Evolutionary conservation across 1,140 invertebrate species (phyloP).

Genomic region (Heliothis virescens): DNA sequence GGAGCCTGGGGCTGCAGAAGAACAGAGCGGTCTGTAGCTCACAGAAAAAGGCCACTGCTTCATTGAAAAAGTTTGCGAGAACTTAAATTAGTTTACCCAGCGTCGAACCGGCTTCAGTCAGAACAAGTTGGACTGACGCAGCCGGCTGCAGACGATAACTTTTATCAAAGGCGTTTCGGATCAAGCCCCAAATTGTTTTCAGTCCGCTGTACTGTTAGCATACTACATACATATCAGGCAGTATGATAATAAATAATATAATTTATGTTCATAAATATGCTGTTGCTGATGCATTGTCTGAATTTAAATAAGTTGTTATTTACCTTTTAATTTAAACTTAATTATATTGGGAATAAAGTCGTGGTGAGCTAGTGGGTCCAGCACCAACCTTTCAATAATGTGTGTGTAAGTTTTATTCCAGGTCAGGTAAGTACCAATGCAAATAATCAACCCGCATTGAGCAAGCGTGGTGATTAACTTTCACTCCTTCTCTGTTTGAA

Average conservation of each 20-base stretch:
- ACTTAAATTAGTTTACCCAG: constrained; percentile 62
- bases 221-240: too few species aligned
- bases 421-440: too few species aligned
- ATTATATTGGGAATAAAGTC: too few species aligned
- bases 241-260: neutral
- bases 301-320: too few species aligned
- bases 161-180: constrained; percentile 39
- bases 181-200: constrained; percentile 8
- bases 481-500: too few species aligned
- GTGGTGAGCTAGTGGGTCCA: too few species aligned
- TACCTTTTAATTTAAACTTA: too few species aligned
- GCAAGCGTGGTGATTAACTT: too few species aligned
- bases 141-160: neutral
- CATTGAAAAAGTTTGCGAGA: constrained; percentile 64
- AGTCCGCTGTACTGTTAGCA: neutral
- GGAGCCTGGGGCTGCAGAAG: neutral
- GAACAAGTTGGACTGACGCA: neutral
- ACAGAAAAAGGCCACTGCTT: constrained; percentile 45
- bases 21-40: constrained; percentile 11
- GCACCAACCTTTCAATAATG: too few species aligned
- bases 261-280: neutral
- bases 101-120: constrained; percentile 4
- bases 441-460: too few species aligned
- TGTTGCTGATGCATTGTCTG: too few species aligned
- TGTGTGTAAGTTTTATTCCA: too few species aligned